Evolutionary conservation across 2,797 vertebrate species (phyloP).

Genomic region (Bufotes viridis): DNA sequence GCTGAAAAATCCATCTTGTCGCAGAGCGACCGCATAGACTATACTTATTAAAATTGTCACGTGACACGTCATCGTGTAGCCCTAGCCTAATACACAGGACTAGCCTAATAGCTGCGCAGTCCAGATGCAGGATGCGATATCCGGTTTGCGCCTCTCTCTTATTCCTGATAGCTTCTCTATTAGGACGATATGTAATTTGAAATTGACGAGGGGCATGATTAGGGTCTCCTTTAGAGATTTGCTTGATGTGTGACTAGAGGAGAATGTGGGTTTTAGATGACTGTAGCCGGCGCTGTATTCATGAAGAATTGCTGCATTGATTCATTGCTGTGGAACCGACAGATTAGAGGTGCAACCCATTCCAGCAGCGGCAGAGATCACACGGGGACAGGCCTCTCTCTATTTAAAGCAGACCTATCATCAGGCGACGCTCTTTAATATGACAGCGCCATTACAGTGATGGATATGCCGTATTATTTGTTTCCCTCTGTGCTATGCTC

Average conservation of each 20-base stretch:
- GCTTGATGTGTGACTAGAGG: background rate
- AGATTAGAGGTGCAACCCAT: background rate
- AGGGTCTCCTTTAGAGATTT: background rate
- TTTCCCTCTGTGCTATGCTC: slow-evolving; percentile 3
- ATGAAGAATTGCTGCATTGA: slow-evolving; percentile 3
- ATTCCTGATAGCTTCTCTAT: background rate
- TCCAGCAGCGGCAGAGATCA: background rate
- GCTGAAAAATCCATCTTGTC: too few species aligned
- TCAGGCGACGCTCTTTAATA: background rate
- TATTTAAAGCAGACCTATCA: slow-evolving; percentile 13
- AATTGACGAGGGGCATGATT: background rate
- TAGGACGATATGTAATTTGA: background rate
- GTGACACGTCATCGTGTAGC: too few species aligned
- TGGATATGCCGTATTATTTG: background rate
- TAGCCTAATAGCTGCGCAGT: background rate
- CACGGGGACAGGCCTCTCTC: slow-evolving; percentile 9
- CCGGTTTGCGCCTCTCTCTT: background rate
- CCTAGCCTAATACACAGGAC: too few species aligned
- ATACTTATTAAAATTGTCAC: too few species aligned
- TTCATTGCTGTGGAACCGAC: background rate
- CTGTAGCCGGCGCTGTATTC: background rate
- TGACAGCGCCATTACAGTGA: slow-evolving; percentile 26
- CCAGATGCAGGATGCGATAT: background rate
- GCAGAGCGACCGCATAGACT: too few species aligned
- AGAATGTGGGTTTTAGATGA: background rate